These are phyloP conservation scores for Centroberyx gerrardi DNA, from an alignment of 2,797 vertebrate genomes.

Conservation along the genomic window DNA sequence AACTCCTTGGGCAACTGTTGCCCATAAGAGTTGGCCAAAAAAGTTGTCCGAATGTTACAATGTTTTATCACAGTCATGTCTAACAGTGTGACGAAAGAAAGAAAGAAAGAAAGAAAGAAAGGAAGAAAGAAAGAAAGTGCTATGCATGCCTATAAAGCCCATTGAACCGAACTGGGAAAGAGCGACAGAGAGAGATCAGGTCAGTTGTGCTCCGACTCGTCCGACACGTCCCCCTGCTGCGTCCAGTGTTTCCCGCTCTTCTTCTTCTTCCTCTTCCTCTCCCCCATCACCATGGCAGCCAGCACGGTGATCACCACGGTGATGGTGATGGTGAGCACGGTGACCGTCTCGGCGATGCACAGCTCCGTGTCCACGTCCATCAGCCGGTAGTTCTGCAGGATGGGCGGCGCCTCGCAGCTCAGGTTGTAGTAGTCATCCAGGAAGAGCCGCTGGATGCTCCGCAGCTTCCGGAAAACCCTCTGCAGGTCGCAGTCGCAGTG, in stretches of 20 bases:
- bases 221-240: conserved; percentile 81
- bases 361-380: conserved; percentile 83
- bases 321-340: conserved; percentile 88
- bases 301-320: conserved; percentile 87
- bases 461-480: conserved; percentile 87
- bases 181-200: neutral
- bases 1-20: too few species aligned
- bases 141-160: too few species aligned
- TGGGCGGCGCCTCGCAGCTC: conserved; percentile 76
- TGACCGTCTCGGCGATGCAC: conserved; percentile 89
- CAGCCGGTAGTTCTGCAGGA: conserved; percentile 72
- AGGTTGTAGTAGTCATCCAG: conserved; percentile 87
- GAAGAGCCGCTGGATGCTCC: conserved; percentile 83
- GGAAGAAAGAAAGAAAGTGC: neutral
- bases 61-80: too few species aligned
- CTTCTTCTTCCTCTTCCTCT: conserved; percentile 86
- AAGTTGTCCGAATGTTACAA: neutral
- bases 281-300: conserved; percentile 87
- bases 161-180: neutral
- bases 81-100: neutral
- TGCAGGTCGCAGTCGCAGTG: conserved; percentile 90
- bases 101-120: neutral
- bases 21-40: neutral
- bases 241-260: conserved; percentile 85
- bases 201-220: conserved; percentile 80